Evolutionary conservation across 2,888 invertebrate genomes (phyloP).

Genomic region (Silvanus unidentatus): DNA sequence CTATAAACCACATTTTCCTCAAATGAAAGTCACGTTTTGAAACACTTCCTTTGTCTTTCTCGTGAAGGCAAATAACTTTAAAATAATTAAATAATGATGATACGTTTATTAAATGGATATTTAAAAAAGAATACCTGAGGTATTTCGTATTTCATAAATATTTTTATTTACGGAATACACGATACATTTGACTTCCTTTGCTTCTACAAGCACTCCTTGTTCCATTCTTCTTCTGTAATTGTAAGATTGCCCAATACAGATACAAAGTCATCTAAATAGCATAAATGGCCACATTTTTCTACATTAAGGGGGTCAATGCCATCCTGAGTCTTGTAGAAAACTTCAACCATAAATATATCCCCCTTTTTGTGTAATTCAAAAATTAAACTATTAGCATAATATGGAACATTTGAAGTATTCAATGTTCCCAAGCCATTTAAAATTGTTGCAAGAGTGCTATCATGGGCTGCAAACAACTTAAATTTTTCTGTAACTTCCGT

Average conservation of each 20-base stretch:
- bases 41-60: too few species aligned
- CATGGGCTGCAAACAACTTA: conserved; percentile 70
- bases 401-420: conserved; percentile 57
- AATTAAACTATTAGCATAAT: conserved; percentile 59
- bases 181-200: too few species aligned
- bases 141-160: too few species aligned
- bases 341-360: conserved; percentile 7
- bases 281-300: conserved; percentile 10
- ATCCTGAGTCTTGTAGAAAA: conserved; percentile 14
- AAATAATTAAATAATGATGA: too few species aligned
- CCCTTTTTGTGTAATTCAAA: conserved; percentile 56
- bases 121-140: too few species aligned
- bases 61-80: too few species aligned
- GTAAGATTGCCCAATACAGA: conserved; percentile 10
- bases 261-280: conserved; percentile 11
- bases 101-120: too few species aligned
- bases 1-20: too few species aligned
- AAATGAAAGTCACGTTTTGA: too few species aligned
- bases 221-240: conserved; percentile 10
- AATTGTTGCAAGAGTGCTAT: conserved; percentile 64
- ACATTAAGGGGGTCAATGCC: conserved; percentile 8
- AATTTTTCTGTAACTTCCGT: too few species aligned
- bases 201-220: conserved; percentile 14
- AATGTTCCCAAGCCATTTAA: conserved; percentile 62
- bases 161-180: too few species aligned